Conservation (phyloP, 2,113 vertebrate species). For the Anser brachyrhynchus region DNA sequence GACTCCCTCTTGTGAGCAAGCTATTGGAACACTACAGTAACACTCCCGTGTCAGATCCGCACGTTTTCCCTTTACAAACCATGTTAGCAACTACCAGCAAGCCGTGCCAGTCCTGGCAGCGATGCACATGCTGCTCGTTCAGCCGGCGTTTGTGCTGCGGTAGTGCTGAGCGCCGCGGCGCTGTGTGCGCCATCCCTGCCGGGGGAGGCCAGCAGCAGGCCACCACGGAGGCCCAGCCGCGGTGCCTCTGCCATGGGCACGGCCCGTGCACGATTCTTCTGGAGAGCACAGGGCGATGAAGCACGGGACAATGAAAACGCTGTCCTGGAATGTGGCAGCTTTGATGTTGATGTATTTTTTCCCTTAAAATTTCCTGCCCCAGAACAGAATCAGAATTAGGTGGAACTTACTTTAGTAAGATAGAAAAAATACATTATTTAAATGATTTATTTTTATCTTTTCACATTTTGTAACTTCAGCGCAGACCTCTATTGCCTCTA, state of each 20-base stretch:
- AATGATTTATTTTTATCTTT: neutral
- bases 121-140: too few species aligned
- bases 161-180: too few species aligned
- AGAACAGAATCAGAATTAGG: neutral
- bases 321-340: neutral
- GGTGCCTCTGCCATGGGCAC: too few species aligned
- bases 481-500: neutral
- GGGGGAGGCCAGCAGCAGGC: too few species aligned
- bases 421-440: neutral
- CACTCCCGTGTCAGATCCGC: neutral
- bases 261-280: neutral
- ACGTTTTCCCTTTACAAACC: neutral
- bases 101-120: too few species aligned
- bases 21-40: neutral
- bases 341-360: neutral
- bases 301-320: too few species aligned
- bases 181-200: too few species aligned
- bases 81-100: too few species aligned
- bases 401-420: neutral
- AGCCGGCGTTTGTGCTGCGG: too few species aligned
- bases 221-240: too few species aligned
- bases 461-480: neutral
- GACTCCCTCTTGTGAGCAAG: neutral
- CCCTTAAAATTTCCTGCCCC: neutral
- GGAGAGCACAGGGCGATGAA: neutral